A percentile compares a stretch with the other conserved stretches of the same genome.
phyloP scores from a whole-genome alignment of 2,113 vertebrate genomes.

The Menura novaehollandiae region DNA sequence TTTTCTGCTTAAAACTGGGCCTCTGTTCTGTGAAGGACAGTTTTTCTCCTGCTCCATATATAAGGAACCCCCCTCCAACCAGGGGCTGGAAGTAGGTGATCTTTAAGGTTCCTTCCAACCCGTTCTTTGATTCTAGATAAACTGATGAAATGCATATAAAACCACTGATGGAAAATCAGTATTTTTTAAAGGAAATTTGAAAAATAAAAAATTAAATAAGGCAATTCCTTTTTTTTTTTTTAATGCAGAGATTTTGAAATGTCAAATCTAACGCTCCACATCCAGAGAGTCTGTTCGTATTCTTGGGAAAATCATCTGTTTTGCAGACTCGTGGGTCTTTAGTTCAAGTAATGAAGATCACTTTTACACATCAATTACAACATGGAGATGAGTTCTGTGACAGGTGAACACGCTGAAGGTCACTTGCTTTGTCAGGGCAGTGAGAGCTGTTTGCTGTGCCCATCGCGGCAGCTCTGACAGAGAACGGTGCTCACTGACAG shows the following conservation, averaged over 20 bases:
- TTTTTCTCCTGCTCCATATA: background rate
- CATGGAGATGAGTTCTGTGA: background rate
- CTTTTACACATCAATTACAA: background rate
- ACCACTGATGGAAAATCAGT: background rate
- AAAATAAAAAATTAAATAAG: background rate
- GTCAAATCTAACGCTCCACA: background rate
- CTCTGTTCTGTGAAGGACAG: background rate
- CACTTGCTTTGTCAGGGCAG: background rate
- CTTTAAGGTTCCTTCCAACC: background rate
- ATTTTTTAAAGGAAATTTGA: background rate
- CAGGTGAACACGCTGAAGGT: background rate
- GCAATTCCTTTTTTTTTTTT: background rate
- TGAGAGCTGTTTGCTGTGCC: background rate
- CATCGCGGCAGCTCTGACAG: background rate
- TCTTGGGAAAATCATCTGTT: background rate
- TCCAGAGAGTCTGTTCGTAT: background rate
- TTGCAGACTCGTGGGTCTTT: background rate
- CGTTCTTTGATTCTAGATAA: background rate
- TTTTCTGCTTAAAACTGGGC: background rate
- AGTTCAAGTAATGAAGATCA: background rate
- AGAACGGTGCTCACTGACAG: fast-evolving
- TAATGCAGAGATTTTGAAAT: background rate
- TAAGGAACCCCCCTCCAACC: fast-evolving
- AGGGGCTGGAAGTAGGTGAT: background rate
- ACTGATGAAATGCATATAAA: background rate